phyloP scores from a whole-genome alignment of 2,797 vertebrate genomes.

The Lacerta viridis region DNA sequence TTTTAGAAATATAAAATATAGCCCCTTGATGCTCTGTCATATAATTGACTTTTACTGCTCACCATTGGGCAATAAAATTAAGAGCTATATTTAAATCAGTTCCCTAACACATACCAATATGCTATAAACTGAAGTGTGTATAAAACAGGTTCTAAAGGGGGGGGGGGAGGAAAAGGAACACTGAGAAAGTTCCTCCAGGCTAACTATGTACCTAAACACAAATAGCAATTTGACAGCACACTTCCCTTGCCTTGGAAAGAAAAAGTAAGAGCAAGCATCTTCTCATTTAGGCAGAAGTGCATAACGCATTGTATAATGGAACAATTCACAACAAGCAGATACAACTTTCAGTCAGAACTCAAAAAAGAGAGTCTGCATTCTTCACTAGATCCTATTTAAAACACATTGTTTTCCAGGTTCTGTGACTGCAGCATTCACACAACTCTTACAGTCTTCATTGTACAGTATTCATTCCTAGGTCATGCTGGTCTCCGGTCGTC shows the following conservation, averaged over 20 bases:
- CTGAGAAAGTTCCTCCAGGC: constrained; percentile 59
- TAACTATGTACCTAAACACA: constrained; percentile 71
- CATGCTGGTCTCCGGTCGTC: neutral
- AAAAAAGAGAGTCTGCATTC: neutral
- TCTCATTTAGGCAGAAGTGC: constrained; percentile 63
- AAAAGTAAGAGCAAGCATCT: constrained; percentile 57
- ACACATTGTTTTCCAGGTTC: too few relatives aligned
- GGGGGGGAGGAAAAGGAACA: neutral
- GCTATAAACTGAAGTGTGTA: constrained; percentile 61
- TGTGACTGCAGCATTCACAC: neutral
- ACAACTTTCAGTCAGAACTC: neutral
- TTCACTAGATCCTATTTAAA: neutral
- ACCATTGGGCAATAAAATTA: constrained; percentile 51
- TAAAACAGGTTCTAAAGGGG: constrained; percentile 48
- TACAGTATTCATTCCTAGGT: neutral
- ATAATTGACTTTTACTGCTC: constrained; percentile 59
- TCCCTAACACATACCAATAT: constrained; percentile 57
- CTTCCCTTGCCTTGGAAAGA: constrained; percentile 62
- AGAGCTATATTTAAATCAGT: constrained; percentile 54
- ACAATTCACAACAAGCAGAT: constrained; percentile 18
- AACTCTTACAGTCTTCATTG: neutral
- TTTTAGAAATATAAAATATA: constrained; percentile 54
- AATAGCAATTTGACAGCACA: constrained; percentile 68
- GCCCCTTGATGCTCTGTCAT: constrained; percentile 17
- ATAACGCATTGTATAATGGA: constrained; percentile 13